These are phyloP conservation scores for Mastomys natalensis DNA, from an alignment of 2,113 vertebrate genomes.

Conservation along the genomic window DNA sequence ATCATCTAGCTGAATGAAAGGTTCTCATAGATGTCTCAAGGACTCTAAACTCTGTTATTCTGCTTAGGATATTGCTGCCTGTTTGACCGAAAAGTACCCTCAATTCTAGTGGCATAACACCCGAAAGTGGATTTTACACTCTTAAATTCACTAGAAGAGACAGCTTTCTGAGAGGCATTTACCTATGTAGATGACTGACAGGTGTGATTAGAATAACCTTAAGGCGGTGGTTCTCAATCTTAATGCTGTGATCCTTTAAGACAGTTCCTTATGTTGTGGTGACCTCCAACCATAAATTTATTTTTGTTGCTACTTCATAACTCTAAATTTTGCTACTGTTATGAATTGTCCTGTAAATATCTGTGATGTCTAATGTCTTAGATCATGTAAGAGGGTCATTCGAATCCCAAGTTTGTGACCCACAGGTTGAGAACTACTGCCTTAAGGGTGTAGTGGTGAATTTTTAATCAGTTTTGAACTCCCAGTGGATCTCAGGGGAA, in stretches of 20 bases:
- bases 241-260: not conserved
- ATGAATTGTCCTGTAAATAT: not conserved
- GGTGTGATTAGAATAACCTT: no score
- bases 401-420: not conserved
- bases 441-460: not conserved
- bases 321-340: not conserved
- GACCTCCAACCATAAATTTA: not conserved
- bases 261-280: not conserved
- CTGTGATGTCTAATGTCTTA: not conserved
- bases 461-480: no score
- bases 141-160: not conserved
- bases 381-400: not conserved
- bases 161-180: not conserved
- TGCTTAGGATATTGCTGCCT: not conserved
- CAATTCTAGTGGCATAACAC: not conserved
- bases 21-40: slow-evolving; percentile 3
- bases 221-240: not conserved
- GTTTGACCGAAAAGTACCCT: not conserved
- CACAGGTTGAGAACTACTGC: not conserved
- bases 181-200: not conserved
- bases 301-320: not conserved
- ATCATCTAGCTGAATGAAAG: not conserved
- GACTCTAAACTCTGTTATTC: not conserved
- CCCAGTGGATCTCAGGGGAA: fast-evolving
- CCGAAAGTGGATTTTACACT: not conserved